Percentiles rank a stretch among this genome's conserved stretches.
These are phyloP conservation scores for Morbakka virulenta DNA, from an alignment of 30 jellyfish, hydroid and myxozoan species.

Conservation along the genomic window DNA sequence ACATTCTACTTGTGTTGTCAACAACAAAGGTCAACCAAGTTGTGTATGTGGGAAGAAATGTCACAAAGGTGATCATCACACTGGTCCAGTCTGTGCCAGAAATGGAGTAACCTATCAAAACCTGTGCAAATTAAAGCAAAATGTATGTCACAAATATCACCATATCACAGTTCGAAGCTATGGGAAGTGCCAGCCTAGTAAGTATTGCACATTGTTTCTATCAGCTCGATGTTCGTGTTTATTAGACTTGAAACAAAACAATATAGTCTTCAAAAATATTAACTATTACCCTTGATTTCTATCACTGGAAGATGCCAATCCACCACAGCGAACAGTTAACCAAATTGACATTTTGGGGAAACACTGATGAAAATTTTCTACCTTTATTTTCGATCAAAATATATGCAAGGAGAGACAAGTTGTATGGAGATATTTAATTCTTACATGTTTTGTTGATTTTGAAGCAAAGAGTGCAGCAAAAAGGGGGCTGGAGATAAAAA, in stretches of 20 bases:
- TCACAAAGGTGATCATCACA: conserved; percentile 43
- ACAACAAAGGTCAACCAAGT: conserved; percentile 17
- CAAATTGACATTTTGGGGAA: too few relatives aligned
- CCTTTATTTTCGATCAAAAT: too few relatives aligned
- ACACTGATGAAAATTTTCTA: too few relatives aligned
- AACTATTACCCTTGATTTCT: too few relatives aligned
- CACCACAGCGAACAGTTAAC: too few relatives aligned
- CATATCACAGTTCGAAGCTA: conserved; percentile 52
- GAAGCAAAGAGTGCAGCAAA: too few relatives aligned
- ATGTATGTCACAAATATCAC: conserved; percentile 25
- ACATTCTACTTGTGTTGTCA: conserved; percentile 51
- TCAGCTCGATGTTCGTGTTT: neutral
- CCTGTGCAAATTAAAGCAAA: conserved; percentile 54
- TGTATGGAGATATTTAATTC: too few relatives aligned
- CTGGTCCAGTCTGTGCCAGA: conserved; percentile 68
- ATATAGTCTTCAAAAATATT: neutral
- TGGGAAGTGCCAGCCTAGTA: conserved; percentile 46
- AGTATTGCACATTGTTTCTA: neutral
- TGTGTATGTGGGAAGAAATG: conserved; percentile 66
- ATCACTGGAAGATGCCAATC: too few relatives aligned
- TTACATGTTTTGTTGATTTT: too few relatives aligned
- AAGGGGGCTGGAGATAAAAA: too few relatives aligned
- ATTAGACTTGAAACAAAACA: neutral
- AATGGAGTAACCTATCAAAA: conserved; percentile 63
- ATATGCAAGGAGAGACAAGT: too few relatives aligned